A percentile compares a stretch with the other conserved stretches of the same genome.
Evolutionary conservation across 2,888 invertebrate genomes (phyloP).

Genomic region (Eugnorisma glareosa): DNA sequence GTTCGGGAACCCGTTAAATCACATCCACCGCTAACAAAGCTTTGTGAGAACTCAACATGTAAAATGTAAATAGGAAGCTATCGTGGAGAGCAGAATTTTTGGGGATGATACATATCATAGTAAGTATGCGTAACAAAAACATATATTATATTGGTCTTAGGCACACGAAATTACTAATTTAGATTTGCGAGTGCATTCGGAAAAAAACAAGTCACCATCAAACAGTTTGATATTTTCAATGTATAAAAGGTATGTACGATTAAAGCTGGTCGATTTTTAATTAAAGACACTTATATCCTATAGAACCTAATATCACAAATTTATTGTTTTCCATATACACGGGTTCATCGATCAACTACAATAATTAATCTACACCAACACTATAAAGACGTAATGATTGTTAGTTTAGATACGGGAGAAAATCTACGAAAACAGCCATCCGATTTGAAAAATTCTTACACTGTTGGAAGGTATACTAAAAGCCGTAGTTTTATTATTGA

Average conservation of each 20-base stretch:
- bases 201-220: background rate
- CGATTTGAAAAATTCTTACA: background rate
- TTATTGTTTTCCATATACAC: background rate
- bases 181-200: background rate
- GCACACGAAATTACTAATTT: background rate
- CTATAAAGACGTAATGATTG: background rate
- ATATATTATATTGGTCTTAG: background rate
- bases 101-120: background rate
- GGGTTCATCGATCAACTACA: slow-evolving; percentile 4
- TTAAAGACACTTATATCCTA: slow-evolving; percentile 9
- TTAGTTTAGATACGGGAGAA: background rate
- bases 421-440: background rate
- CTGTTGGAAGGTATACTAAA: background rate
- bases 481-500: background rate
- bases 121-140: background rate
- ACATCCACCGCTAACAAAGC: slow-evolving; percentile 52
- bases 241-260: background rate
- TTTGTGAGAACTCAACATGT: slow-evolving; percentile 39
- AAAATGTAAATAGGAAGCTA: slow-evolving; percentile 34
- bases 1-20: slow-evolving; percentile 57
- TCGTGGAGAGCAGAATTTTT: slow-evolving; percentile 9
- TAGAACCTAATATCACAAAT: slow-evolving; percentile 9
- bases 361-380: slow-evolving; percentile 2
- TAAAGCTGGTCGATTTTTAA: slow-evolving; percentile 12
- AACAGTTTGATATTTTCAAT: background rate